Evolutionary conservation across 2,113 vertebrate species (phyloP), one percentile per base, ranked within the genome.

Genomic region (Strigops habroptila): DNA sequence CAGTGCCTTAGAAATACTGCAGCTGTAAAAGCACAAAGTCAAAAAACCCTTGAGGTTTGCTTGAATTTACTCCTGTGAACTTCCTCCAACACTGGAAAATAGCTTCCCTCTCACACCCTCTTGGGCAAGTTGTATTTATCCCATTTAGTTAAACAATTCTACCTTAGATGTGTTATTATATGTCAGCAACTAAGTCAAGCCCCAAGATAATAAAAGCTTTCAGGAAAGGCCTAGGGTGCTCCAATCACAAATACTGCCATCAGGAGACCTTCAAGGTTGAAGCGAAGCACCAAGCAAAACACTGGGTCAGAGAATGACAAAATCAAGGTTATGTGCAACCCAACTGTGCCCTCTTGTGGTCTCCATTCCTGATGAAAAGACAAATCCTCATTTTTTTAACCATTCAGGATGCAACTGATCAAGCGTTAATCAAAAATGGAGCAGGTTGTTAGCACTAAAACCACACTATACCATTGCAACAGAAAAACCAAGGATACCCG

Each of bases 281-380:
- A 90, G 44, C 23, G 80, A 85, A 62, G 28, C 35, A 52, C 12
- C 18, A 12, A 83, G 24, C 17, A 53, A 27, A 83, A 52, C 30
- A 33, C 1, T 22, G 27, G 19, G 24, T 57, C 57, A 53, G 22
- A 73, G 14, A 80, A 73, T 4, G 6, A 85, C 60, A 95, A 73
- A 82, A 89, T 10, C 27, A 44, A 79, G 44, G 37, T 39, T 69
- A 52, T 44, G 16, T 28, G 37, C 64, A 91, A 92, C 33, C 35
- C 69, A 57, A 91, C 41, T 31, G 27, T 88, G 94, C 82, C 95
- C 91, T 43, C 95, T 96, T 4, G 19, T 92, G 90, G 91, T 63
- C 57, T 48, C 14, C 14, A 9, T 7, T 69, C 41, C 33, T 24
- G 23, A 3, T 14, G 43, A 75, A 74, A 70, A 86, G 18, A 27